phyloP scores from a whole-genome alignment of 1,140 invertebrate genomes.

The Drosophila ogumai region DNA sequence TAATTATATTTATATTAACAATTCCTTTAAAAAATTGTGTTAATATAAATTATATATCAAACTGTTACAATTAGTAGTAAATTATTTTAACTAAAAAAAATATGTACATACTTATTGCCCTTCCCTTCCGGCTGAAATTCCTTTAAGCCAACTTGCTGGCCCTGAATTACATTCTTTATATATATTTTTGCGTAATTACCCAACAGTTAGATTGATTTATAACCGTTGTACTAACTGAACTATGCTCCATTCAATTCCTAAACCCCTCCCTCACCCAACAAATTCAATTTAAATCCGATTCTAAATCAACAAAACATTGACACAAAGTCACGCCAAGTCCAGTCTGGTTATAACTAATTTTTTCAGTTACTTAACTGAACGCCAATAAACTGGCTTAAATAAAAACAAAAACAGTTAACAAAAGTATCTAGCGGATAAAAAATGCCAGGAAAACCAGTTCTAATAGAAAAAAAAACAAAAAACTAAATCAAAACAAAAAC shows the following conservation, averaged over 20 bases:
- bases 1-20: neutral
- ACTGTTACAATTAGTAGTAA: neutral
- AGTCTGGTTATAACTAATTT: conserved; percentile 31
- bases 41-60: neutral
- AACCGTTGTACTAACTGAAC: conserved; percentile 41
- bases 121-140: conserved; percentile 3
- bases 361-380: conserved; percentile 45
- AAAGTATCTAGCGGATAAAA: conserved; percentile 62
- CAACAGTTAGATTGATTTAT: conserved; percentile 45
- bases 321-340: conserved; percentile 50
- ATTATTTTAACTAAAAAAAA: neutral
- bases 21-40: neutral
- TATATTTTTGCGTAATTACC: conserved; percentile 19
- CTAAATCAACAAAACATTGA: conserved; percentile 36
- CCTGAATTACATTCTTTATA: conserved; percentile 17
- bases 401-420: conserved; percentile 58
- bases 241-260: conserved; percentile 24
- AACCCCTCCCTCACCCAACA: neutral
- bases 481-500: conserved; percentile 18
- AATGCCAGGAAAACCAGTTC: conserved; percentile 46
- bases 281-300: conserved; percentile 29
- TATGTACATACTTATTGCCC: too few species aligned
- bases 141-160: conserved; percentile 3
- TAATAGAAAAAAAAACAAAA: conserved; percentile 24
- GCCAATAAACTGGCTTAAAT: conserved; percentile 1